A percentile compares a stretch with the other conserved stretches of the same genome.
Evolutionary conservation across 2,113 vertebrate genomes (phyloP).

Genomic region (Equus przewalskii): DNA sequence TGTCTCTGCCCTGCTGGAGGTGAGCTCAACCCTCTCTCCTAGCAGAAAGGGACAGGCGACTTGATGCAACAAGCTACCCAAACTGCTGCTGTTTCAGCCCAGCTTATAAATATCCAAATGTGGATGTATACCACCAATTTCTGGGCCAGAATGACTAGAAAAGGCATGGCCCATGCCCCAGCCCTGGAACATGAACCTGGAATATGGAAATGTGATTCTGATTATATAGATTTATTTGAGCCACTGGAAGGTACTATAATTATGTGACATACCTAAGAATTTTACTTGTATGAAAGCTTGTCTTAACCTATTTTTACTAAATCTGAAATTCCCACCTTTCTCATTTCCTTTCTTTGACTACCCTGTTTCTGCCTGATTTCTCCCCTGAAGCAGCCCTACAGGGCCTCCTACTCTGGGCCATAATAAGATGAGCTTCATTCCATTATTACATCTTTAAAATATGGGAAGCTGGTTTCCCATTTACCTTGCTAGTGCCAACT

Average conservation of each 20-base stretch:
- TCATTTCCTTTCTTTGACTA: background rate
- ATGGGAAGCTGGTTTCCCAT: background rate
- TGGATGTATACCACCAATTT: background rate
- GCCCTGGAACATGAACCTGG: too few species aligned
- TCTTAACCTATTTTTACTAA: slow-evolving; percentile 1
- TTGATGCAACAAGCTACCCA: background rate
- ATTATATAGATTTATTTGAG: background rate
- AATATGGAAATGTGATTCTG: background rate
- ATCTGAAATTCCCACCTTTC: background rate
- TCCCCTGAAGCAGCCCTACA: background rate
- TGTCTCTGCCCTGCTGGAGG: background rate
- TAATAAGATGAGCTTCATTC: background rate
- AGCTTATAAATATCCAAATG: background rate
- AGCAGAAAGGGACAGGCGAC: background rate
- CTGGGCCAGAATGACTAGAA: background rate
- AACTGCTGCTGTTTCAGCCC: background rate
- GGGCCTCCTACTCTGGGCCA: background rate
- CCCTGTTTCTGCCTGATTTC: background rate
- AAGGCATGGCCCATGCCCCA: background rate
- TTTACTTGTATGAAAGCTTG: background rate
- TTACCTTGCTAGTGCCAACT: background rate
- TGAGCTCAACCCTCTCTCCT: background rate
- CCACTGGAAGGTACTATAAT: background rate
- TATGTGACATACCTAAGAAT: background rate
- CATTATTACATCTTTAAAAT: background rate